These are phyloP conservation scores for Bombus confusus DNA, from an alignment of 1,140 invertebrate species.

Conservation along the genomic window DNA sequence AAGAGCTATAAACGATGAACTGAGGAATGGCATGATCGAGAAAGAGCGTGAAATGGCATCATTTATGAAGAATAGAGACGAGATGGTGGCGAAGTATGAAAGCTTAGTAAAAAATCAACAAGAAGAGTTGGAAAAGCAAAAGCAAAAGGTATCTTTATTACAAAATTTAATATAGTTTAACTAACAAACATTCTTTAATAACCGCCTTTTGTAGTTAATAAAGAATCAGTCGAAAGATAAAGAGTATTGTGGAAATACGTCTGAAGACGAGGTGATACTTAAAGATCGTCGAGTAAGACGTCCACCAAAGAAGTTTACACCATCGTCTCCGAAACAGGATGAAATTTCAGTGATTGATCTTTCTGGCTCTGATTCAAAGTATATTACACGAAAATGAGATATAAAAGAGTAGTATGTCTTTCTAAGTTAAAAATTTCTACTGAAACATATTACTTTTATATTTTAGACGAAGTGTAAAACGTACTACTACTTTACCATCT, in stretches of 20 bases:
- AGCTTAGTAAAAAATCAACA: conserved; percentile 66
- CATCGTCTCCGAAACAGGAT: conserved; percentile 25
- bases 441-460: background rate
- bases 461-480: conserved; percentile 43
- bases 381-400: conserved; percentile 17
- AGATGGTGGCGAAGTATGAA: conserved; percentile 72
- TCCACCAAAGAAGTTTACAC: conserved; percentile 35
- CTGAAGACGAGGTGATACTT: conserved; percentile 60
- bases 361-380: conserved; percentile 68
- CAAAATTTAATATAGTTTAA: conserved; percentile 1
- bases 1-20: conserved; percentile 59
- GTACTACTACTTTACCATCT: conserved; percentile 35
- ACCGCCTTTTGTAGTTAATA: conserved; percentile 30
- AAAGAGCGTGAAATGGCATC: conserved; percentile 71
- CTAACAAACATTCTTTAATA: conserved; percentile 15
- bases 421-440: background rate
- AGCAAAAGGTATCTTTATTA: conserved; percentile 58
- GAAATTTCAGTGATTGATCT: conserved; percentile 68
- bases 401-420: background rate
- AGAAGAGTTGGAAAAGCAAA: conserved; percentile 68
- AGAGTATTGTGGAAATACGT: conserved; percentile 54
- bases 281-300: conserved; percentile 39
- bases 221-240: conserved; percentile 28
- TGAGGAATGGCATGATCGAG: conserved; percentile 59
- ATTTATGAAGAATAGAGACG: conserved; percentile 73